These are phyloP conservation scores for Leptinotarsa peninsularis DNA, from an alignment of 2,888 invertebrate genomes.

Conservation along the genomic window DNA sequence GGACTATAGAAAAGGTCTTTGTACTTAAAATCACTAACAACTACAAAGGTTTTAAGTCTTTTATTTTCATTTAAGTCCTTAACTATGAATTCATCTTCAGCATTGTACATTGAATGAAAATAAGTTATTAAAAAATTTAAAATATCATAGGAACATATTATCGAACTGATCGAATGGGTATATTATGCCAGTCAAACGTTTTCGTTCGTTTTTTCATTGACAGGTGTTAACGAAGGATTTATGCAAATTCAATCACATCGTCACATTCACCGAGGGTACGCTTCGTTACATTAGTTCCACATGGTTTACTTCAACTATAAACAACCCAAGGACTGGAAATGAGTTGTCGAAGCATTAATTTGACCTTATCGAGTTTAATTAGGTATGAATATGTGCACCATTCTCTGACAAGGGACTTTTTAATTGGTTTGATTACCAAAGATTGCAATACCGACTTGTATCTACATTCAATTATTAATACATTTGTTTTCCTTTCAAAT, in stretches of 20 bases:
- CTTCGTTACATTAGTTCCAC: conserved; percentile 17
- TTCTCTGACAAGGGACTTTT: background rate
- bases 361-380: background rate
- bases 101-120: background rate
- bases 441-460: background rate
- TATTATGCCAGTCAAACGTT: background rate
- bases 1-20: too few relatives aligned
- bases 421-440: background rate
- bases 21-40: too few relatives aligned
- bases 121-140: background rate
- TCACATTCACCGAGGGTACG: conserved; percentile 15
- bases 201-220: background rate
- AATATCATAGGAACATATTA: background rate
- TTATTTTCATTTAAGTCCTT: too few relatives aligned
- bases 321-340: conserved; percentile 13
- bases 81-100: too few relatives aligned
- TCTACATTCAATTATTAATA: too few relatives aligned
- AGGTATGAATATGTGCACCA: background rate
- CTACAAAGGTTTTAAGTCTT: too few relatives aligned
- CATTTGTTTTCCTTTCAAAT: too few relatives aligned
- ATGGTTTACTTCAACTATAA: conserved; percentile 11
- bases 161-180: background rate
- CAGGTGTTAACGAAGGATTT: conserved; percentile 2
- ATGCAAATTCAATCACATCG: conserved; percentile 23
- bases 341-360: conserved; percentile 3